Evolutionary conservation across 2,113 vertebrate genomes (phyloP).

Genomic region (Epinephelus moara): DNA sequence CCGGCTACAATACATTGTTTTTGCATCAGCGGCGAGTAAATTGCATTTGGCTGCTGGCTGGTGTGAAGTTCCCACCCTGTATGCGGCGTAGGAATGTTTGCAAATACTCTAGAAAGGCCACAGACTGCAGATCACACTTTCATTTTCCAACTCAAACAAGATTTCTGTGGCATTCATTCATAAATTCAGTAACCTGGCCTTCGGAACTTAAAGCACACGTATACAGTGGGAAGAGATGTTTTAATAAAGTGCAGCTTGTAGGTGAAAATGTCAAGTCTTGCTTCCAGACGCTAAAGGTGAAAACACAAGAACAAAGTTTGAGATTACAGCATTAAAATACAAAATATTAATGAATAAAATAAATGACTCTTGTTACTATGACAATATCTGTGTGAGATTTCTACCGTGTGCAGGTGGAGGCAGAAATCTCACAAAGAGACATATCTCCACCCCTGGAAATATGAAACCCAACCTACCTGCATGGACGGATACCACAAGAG

Average conservation of each 20-base stretch:
- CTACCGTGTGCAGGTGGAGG: no score
- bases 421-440: no score
- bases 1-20: slow-evolving; percentile 35
- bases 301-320: not conserved
- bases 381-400: no score
- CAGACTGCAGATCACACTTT: slow-evolving; percentile 23
- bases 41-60: slow-evolving; percentile 31
- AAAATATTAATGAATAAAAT: not conserved
- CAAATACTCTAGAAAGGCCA: slow-evolving; percentile 48
- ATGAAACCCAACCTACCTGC: not conserved
- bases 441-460: no score
- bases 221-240: not conserved
- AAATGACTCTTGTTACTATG: not conserved
- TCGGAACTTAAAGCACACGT: not conserved
- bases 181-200: slow-evolving; percentile 30
- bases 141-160: not conserved
- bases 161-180: slow-evolving; percentile 46
- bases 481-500: not conserved
- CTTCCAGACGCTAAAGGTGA: not conserved
- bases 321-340: not conserved
- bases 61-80: slow-evolving; percentile 36
- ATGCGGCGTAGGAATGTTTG: slow-evolving; percentile 2
- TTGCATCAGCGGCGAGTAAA: slow-evolving; percentile 8
- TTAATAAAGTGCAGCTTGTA: not conserved
- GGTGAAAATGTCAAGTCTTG: slow-evolving; percentile 5